A percentile compares a stretch with the other conserved stretches of the same genome.
phyloP scores from a whole-genome alignment of 2,888 invertebrate species.

The Trichogramma dendrolimi region DNA sequence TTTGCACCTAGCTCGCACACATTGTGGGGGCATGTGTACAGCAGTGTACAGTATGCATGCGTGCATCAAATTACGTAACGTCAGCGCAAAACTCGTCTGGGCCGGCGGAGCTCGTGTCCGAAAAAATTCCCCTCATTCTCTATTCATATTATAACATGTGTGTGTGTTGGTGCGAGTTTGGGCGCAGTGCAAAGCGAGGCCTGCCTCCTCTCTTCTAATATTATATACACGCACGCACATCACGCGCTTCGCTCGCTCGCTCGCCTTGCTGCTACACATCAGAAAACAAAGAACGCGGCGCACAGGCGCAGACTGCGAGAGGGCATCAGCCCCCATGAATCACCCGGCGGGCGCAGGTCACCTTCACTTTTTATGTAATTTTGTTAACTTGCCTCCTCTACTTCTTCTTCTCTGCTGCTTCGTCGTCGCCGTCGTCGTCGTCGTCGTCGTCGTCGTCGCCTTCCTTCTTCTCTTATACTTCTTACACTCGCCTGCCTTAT shows the following conservation, averaged over 20 bases:
- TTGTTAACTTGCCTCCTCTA: slow-evolving; percentile 36
- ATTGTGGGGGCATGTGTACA: no score
- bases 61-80: no score
- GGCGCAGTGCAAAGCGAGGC: no score
- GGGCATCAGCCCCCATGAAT: slow-evolving; percentile 50
- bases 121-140: no score
- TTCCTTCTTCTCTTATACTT: not conserved
- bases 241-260: slow-evolving; percentile 16
- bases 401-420: slow-evolving; percentile 8
- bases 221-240: not conserved
- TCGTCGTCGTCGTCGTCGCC: slow-evolving; percentile 1
- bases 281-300: slow-evolving; percentile 6
- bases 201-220: no score
- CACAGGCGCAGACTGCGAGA: slow-evolving; percentile 45
- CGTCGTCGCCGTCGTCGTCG: not conserved
- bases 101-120: no score
- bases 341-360: slow-evolving; percentile 43
- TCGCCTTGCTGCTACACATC: slow-evolving; percentile 27
- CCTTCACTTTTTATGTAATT: slow-evolving; percentile 50
- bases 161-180: no score
- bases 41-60: no score
- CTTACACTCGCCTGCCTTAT: not conserved
- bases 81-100: no score
- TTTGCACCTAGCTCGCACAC: no score
- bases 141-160: no score